Base-by-base conservation (phyloP, 2,888 invertebrate species). In the Chaetoderma sp. region DNA sequence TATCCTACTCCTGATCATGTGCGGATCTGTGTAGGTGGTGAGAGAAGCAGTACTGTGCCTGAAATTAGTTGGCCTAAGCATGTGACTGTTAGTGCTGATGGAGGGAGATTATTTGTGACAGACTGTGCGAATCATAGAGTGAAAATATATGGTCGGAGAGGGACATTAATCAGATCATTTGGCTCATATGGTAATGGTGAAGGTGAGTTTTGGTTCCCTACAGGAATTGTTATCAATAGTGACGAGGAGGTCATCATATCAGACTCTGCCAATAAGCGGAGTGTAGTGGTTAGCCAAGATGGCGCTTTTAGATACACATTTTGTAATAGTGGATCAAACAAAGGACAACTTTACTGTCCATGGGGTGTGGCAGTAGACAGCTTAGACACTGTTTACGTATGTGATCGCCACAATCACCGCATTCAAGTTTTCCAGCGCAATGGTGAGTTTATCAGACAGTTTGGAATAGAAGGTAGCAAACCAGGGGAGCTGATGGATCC, bases 1-100 rank as follows among this genome's bases (percentile, higher is more conserved):
- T n/a, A n/a, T n/a, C n/a, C n/a, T n/a, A n/a, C n/a, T n/a, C n/a
- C n/a, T n/a, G n/a, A n/a, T n/a, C n/a, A n/a, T n/a, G n/a, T n/a
- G n/a, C n/a, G n/a, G n/a, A n/a, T n/a, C n/a, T n/a, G n/a, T n/a
- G n/a, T n/a, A n/a, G n/a, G n/a, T 87, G 98, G 98, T 90, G 93
- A 93, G 89, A 93, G 98, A 92, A 98, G 98, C 91, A 96, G 95
- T 92, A 96, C 95, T 90, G 93, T 94, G 89, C 95, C 95, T 90
- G 93, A 93, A 88, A 96, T 99, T 90, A 98, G 97, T 77, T 98
- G 98, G 98, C 98, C 98, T 80, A 92, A 98, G 88, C 98, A 98
- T 85, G 92, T 99, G 79, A 96, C 98, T 88, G 77, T 96, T 75
- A 95, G 96, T 63, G 94, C 95, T 69, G 96, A 96, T 88, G 83